Conservation (phyloP, 2,888 invertebrate species). For the Caenorhabditis plicata region DNA sequence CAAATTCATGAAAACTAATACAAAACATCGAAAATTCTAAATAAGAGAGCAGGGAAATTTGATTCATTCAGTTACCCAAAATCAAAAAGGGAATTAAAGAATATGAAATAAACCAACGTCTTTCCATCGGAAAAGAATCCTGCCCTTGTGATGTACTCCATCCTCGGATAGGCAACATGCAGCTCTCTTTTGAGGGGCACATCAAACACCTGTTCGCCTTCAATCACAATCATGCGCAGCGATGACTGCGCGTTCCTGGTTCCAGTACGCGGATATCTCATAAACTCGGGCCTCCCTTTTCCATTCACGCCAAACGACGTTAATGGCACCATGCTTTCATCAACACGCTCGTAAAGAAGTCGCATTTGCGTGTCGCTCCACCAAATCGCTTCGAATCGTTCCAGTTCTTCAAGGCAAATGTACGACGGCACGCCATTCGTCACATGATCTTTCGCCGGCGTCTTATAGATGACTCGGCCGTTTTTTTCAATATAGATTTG, state of each 20-base stretch:
- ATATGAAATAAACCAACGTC: slow-evolving; percentile 73
- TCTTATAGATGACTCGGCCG: slow-evolving; percentile 12
- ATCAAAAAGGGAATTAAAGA: no score
- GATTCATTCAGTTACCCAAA: no score
- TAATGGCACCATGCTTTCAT: slow-evolving; percentile 81
- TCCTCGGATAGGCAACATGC: slow-evolving; percentile 78
- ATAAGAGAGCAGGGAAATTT: no score
- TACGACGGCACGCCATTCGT: slow-evolving; percentile 86
- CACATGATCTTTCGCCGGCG: slow-evolving; percentile 10
- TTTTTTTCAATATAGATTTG: slow-evolving; percentile 31
- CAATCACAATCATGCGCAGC: slow-evolving; percentile 44
- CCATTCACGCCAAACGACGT: slow-evolving; percentile 71
- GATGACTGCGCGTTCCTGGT: slow-evolving; percentile 43
- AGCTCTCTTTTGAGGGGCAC: slow-evolving; percentile 33
- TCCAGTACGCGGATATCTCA: slow-evolving; percentile 56
- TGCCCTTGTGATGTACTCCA: slow-evolving; percentile 89
- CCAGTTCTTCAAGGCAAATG: slow-evolving; percentile 97
- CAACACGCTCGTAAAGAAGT: slow-evolving; percentile 71
- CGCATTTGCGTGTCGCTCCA: slow-evolving; percentile 78
- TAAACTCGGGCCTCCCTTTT: slow-evolving; percentile 22
- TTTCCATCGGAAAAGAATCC: slow-evolving; percentile 92
- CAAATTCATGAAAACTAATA: no score
- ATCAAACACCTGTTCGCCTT: slow-evolving; percentile 36
- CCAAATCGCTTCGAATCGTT: slow-evolving; percentile 94
- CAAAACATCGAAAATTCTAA: no score